These are phyloP conservation scores for Caenorhabditis tropicalis DNA, from an alignment of 1,140 invertebrate genomes.

Conservation along the genomic window DNA sequence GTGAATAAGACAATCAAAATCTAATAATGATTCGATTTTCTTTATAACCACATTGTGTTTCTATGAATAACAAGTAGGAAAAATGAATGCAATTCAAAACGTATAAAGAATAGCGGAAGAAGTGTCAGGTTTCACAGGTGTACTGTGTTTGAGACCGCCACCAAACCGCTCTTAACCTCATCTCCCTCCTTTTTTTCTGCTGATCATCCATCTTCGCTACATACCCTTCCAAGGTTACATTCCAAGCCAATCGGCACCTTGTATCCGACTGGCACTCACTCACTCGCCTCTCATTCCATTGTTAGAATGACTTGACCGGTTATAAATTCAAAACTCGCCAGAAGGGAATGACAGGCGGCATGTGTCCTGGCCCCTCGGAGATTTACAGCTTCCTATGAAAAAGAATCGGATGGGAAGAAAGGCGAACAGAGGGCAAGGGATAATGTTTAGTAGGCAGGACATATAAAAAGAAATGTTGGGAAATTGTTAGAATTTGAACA, in stretches of 20 bases:
- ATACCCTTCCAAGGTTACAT: constrained; percentile 27
- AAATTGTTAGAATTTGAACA: not conserved
- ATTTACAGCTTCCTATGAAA: constrained; percentile 26
- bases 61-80: no score
- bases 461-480: not conserved
- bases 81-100: not conserved
- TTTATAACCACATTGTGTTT: no score
- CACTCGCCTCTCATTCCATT: constrained; percentile 27
- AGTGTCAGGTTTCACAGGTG: constrained; percentile 25
- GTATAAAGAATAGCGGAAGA: not conserved
- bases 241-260: constrained; percentile 40
- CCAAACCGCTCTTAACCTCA: constrained; percentile 41
- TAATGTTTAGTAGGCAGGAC: not conserved
- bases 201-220: constrained; percentile 14
- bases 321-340: constrained; percentile 23
- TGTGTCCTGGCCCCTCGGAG: not conserved
- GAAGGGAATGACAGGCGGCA: not conserved
- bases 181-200: not conserved
- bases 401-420: not conserved
- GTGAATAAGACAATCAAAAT: no score
- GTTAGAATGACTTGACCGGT: constrained; percentile 33
- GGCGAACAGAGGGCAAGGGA: not conserved
- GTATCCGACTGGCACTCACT: constrained; percentile 16
- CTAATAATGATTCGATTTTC: no score
- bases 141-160: constrained; percentile 3